Evolutionary conservation across 2,797 vertebrate genomes (phyloP).

Genomic region (Coracias cyanogaster): DNA sequence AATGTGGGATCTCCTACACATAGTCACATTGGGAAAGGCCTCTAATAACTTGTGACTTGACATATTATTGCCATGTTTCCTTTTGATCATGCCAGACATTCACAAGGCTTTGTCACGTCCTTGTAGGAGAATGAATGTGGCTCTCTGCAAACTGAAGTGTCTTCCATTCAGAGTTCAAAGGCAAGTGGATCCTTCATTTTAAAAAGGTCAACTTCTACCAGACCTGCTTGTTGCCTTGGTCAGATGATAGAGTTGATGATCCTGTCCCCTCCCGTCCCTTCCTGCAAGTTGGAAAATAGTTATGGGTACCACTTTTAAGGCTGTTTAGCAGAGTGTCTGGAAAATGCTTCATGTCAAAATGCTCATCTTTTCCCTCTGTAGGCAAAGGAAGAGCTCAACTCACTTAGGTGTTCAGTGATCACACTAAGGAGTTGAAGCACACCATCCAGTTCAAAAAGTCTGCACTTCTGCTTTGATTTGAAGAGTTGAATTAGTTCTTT

Average conservation of each 20-base stretch:
- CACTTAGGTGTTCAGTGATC: not conserved
- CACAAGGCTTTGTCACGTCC: not conserved
- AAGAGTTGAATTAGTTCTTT: not conserved
- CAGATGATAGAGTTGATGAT: not conserved
- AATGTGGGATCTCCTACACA: not conserved
- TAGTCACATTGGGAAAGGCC: not conserved
- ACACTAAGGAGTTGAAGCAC: not conserved
- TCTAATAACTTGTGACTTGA: not conserved
- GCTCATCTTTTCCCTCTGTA: not conserved
- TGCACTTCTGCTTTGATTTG: not conserved
- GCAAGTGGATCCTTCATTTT: not conserved
- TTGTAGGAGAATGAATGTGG: not conserved
- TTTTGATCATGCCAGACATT: not conserved
- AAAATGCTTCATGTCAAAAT: not conserved
- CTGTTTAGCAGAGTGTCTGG: not conserved
- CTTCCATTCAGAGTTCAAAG: not conserved
- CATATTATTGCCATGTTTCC: not conserved
- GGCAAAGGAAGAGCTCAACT: not conserved
- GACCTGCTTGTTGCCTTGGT: not conserved
- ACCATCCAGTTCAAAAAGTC: not conserved
- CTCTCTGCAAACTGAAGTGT: not conserved
- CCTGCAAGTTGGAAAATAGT: not conserved
- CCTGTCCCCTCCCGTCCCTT: not conserved
- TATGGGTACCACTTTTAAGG: not conserved
- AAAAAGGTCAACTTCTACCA: not conserved